A percentile compares a stretch with the other conserved stretches of the same genome.
These are phyloP conservation scores for Mastomys coucha DNA, from an alignment of 2,113 vertebrate species.

Conservation along the genomic window DNA sequence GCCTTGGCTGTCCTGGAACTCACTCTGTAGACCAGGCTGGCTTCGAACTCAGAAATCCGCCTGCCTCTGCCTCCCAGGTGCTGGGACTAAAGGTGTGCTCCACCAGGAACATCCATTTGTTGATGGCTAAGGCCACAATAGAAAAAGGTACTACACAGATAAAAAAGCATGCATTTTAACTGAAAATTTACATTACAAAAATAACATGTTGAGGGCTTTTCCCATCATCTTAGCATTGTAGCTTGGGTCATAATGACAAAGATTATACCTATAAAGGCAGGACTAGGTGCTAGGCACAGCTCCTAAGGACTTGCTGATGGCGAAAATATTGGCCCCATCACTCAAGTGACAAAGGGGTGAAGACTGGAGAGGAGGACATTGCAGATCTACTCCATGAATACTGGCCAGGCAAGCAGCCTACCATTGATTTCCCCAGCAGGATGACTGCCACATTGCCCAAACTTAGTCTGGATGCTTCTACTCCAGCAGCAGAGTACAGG, in stretches of 20 bases:
- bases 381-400: background rate
- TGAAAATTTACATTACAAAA: slow-evolving; percentile 13
- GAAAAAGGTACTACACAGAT: slow-evolving; percentile 38
- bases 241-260: background rate
- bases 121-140: slow-evolving; percentile 33
- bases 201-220: background rate
- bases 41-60: no score
- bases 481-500: background rate
- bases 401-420: background rate
- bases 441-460: slow-evolving; percentile 4
- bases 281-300: background rate
- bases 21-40: no score
- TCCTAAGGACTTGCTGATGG: slow-evolving; percentile 8
- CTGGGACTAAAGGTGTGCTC: no score
- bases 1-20: no score
- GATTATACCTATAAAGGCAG: background rate
- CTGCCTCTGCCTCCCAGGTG: no score
- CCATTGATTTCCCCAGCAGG: background rate
- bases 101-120: slow-evolving; percentile 53
- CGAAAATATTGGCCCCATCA: background rate
- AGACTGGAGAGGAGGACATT: background rate
- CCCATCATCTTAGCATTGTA: background rate
- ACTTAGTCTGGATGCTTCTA: background rate
- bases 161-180: slow-evolving; percentile 53
- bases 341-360: background rate